Base-by-base conservation (phyloP, 1,140 invertebrate species). In the Phortica variegata region DNA sequence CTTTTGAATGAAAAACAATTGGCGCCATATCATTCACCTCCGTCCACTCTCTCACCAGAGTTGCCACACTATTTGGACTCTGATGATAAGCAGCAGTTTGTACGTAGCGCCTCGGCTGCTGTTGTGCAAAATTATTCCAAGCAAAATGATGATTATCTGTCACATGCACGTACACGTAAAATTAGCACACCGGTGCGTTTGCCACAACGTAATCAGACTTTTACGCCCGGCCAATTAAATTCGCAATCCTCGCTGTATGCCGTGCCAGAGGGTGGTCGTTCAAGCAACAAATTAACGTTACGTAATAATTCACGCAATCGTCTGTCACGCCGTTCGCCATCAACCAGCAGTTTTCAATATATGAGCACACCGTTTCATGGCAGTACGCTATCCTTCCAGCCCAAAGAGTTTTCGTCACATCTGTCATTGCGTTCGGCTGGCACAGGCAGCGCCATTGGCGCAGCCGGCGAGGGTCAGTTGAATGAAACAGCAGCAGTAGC, bases 311-410 rank as follows among this genome's bases (percentile, higher is more conserved):
- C 70, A 4, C 65, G 75, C 33, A 69, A 73, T 34, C 54, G 68
- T 2, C 41, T 75, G 16, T 82, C 86, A 0, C 81, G 82, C 52
- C 78, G 85, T 0, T 87, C 85, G n/a, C 85, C 85, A 0, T 87
- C 87, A 3, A 85, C 84, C 0, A 90, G 88, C 21, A 90, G 88
- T 16, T 89, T 91, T 60, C 84, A 89, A 51, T 92, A 91, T 56
- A 82, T 91, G 56, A 88, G 86, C 19, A 91, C 89, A 0, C 87
- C 88, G 0, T 91, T 89, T 62, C 89, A 91, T 56, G 89, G 89
- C 1, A 90, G 88, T 31, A 89, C 88, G 0, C 53, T 90, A 2
- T 89, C 88, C 1, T 85, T 86, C 15, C 87, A 90, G 65, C 86
- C 87, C 0, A 87, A 89, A 58, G 85, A 86, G 53, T 85, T 85